A percentile compares a stretch with the other conserved stretches of the same genome.
phyloP scores from a whole-genome alignment of 1,140 invertebrate species.

The Sitobion miscanthi region DNA sequence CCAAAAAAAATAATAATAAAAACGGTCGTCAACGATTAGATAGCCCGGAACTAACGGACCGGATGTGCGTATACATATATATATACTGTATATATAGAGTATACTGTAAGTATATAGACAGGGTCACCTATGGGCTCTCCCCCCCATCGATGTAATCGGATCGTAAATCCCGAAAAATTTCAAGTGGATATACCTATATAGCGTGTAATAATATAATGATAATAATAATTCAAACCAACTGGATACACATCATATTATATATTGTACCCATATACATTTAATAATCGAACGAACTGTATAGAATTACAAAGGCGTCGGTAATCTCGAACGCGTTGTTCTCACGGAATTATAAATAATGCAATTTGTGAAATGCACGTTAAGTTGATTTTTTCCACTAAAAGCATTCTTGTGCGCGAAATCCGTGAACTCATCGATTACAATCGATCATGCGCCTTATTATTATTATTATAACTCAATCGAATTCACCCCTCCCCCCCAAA shows the following conservation, averaged over 20 bases:
- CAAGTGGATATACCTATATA: neutral
- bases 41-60: conserved; percentile 26
- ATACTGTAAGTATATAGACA: neutral
- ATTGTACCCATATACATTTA: neutral
- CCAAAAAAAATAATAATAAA: neutral
- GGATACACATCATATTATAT: neutral
- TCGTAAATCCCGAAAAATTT: conserved; percentile 25
- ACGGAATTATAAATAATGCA: neutral
- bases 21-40: conserved; percentile 13
- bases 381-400: neutral
- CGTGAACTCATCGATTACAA: neutral
- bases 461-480: neutral
- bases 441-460: neutral
- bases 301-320: neutral
- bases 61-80: neutral
- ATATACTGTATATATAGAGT: neutral
- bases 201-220: conserved; percentile 11
- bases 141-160: neutral
- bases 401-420: neutral
- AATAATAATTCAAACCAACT: conserved; percentile 19
- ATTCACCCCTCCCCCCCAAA: neutral
- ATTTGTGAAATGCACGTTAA: neutral
- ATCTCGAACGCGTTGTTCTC: neutral
- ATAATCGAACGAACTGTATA: neutral
- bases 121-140: neutral